Evolutionary conservation across 2,888 invertebrate species (phyloP).

Genomic region (Baronia brevicornis): DNA sequence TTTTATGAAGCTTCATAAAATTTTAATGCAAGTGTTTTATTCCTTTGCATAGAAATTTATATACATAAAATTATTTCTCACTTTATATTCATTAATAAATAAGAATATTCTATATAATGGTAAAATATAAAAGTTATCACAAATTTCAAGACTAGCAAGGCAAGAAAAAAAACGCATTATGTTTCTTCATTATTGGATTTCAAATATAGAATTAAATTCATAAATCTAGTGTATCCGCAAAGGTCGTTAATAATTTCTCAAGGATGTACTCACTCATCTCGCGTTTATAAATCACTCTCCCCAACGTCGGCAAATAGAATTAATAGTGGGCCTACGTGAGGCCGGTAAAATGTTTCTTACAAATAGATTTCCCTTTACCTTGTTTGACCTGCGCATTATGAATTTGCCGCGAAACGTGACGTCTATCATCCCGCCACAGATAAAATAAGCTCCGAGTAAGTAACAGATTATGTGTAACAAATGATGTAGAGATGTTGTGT

Average conservation of each 20-base stretch:
- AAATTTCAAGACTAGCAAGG: no score
- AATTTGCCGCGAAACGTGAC: conserved; percentile 13
- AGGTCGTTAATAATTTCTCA: conserved; percentile 12
- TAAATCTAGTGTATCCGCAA: conserved; percentile 6
- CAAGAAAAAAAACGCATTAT: no score
- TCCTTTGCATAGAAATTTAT: no score
- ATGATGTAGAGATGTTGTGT: no score
- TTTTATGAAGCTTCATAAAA: no score
- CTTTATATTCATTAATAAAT: no score
- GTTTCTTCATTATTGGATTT: no score
- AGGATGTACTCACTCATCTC: conserved; percentile 9
- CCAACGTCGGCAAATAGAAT: conserved; percentile 14
- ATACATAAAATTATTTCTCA: no score
- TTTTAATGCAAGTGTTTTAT: no score
- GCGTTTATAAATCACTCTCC: conserved; percentile 13
- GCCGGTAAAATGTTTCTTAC: conserved; percentile 12
- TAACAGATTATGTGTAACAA: no score
- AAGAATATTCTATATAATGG: no score
- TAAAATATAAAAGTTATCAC: no score
- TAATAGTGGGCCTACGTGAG: conserved; percentile 11
- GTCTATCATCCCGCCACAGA: background rate
- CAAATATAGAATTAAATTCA: conserved; percentile 6
- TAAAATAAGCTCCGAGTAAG: background rate
- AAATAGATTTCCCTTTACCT: conserved; percentile 13
- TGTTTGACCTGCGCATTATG: conserved; percentile 6